Evolutionary conservation across 2,888 invertebrate species (phyloP).

Genomic region (Cryptocheilus praepositus): DNA sequence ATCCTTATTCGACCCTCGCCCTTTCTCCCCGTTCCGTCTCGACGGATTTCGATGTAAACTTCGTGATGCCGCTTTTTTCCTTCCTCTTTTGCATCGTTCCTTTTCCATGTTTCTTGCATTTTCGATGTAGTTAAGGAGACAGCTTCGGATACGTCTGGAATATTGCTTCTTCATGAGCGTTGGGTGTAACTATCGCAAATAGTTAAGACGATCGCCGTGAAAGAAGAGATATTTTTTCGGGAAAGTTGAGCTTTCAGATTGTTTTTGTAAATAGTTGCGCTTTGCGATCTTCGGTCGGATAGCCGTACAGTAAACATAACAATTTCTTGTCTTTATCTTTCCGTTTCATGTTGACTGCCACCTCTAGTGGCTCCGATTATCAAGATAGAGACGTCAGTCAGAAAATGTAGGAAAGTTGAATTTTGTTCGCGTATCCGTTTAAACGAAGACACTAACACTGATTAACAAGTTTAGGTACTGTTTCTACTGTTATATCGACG

Average conservation of each 20-base stretch:
- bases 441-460: no score
- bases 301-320: background rate
- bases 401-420: constrained; percentile 14
- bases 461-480: no score
- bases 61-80: no score
- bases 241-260: no score
- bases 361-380: constrained; percentile 24
- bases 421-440: constrained; percentile 21
- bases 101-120: background rate
- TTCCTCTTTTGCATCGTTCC: background rate
- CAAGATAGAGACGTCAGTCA: constrained; percentile 33
- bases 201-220: no score
- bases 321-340: constrained; percentile 21
- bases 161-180: no score
- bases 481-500: no score
- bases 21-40: constrained; percentile 14
- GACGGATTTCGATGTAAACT: constrained; percentile 16
- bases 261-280: no score
- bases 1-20: background rate
- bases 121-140: background rate
- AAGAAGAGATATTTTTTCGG: no score
- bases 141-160: background rate
- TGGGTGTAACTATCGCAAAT: no score
- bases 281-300: no score
- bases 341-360: constrained; percentile 16